A percentile compares a stretch with the other conserved stretches of the same genome.
Conservation (phyloP, 1,140 invertebrate genomes). For the Platyura marginata region DNA sequence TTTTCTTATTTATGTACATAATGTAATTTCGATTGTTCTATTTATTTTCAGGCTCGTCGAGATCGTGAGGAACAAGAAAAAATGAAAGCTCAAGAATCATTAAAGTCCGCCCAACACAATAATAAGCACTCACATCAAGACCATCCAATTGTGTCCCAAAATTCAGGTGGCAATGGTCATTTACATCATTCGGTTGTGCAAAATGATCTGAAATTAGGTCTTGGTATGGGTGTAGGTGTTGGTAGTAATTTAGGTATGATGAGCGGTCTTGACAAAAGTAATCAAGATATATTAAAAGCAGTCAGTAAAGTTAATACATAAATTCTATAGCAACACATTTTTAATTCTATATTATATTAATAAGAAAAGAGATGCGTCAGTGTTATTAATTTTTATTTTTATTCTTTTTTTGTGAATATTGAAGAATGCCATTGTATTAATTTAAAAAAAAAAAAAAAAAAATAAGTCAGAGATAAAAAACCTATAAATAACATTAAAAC, state of each 20-base stretch:
- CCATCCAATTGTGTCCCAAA: conserved; percentile 29
- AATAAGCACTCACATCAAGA: conserved; percentile 27
- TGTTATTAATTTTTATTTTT: too few relatives aligned
- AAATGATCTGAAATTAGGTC: conserved; percentile 22
- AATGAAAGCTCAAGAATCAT: conserved; percentile 75
- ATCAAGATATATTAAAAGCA: conserved; percentile 36
- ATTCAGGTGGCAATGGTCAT: conserved; percentile 18
- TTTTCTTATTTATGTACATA: background rate
- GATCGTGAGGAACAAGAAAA: conserved; percentile 80
- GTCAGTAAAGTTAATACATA: conserved; percentile 40
- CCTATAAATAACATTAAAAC: too few relatives aligned
- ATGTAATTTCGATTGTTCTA: background rate
- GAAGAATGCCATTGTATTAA: too few relatives aligned
- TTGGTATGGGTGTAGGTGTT: conserved; percentile 17
- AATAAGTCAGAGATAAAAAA: too few relatives aligned
- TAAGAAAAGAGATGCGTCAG: too few relatives aligned
- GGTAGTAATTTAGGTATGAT: conserved; percentile 25
- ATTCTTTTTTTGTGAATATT: too few relatives aligned
- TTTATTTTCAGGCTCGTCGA: conserved; percentile 35
- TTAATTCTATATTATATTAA: too few relatives aligned
- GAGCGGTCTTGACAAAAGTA: conserved; percentile 32
- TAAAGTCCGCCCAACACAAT: conserved; percentile 56
- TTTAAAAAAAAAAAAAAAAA: too few relatives aligned
- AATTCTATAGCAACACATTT: too few relatives aligned
- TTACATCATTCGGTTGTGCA: conserved; percentile 22